These are phyloP conservation scores for Ptychoptera contaminata DNA, from an alignment of 2,888 invertebrate genomes.

Conservation along the genomic window DNA sequence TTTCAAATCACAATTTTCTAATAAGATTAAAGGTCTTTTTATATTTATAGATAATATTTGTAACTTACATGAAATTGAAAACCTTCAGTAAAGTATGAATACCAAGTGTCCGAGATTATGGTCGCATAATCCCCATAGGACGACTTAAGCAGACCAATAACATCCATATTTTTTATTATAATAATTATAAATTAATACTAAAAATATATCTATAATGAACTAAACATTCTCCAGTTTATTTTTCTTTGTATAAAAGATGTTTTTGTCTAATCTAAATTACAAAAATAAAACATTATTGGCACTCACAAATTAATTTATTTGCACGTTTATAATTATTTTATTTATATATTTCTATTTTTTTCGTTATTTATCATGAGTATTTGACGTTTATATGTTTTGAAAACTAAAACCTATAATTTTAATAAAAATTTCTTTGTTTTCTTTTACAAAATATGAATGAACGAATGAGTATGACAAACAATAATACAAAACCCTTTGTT, in stretches of 20 bases:
- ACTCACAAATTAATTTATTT: too few species aligned
- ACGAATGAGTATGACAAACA: too few species aligned
- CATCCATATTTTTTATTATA: slow-evolving; percentile 16
- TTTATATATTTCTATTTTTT: too few species aligned
- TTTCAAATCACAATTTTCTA: slow-evolving; percentile 9
- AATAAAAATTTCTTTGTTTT: too few species aligned
- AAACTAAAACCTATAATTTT: too few species aligned
- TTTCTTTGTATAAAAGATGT: not conserved
- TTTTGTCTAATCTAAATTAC: too few species aligned
- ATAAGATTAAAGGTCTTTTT: slow-evolving; percentile 5
- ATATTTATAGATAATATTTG: not conserved
- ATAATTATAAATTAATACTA: not conserved
- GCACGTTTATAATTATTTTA: too few species aligned
- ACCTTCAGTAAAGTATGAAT: slow-evolving; percentile 37
- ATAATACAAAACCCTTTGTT: too few species aligned
- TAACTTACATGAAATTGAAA: slow-evolving; percentile 35
- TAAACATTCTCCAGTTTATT: not conserved
- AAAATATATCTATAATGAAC: not conserved
- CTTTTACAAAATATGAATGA: too few species aligned
- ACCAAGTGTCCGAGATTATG: slow-evolving; percentile 30
- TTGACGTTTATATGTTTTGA: too few species aligned
- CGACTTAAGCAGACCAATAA: slow-evolving; percentile 18
- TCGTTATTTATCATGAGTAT: too few species aligned
- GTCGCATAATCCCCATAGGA: slow-evolving; percentile 20
- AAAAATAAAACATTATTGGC: too few species aligned